phyloP scores from a whole-genome alignment of 1,140 invertebrate species.

The Heliconius nattereri region DNA sequence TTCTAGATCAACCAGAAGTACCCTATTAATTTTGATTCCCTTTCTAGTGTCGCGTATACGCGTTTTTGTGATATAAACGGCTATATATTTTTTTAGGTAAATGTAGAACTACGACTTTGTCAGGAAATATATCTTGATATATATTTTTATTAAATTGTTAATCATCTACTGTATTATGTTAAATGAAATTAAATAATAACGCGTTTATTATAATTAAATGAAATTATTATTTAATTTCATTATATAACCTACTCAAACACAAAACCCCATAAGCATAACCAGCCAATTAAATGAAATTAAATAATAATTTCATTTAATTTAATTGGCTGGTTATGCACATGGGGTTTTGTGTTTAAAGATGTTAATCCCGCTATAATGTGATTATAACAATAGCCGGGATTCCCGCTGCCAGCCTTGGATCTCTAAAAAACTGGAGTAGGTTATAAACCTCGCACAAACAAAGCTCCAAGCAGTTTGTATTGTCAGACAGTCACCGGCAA shows the following conservation, averaged over 20 bases:
- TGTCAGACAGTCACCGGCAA: slow-evolving; percentile 48
- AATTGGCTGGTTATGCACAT: neutral
- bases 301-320: neutral
- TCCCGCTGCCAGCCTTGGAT: slow-evolving; percentile 48
- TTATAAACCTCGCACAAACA: slow-evolving; percentile 61
- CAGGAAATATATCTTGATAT: no score
- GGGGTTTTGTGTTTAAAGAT: slow-evolving; percentile 9
- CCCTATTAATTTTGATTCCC: no score
- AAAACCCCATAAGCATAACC: neutral
- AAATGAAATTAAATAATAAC: no score
- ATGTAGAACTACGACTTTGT: no score
- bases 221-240: no score
- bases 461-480: slow-evolving; percentile 51
- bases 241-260: neutral
- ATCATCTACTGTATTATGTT: no score
- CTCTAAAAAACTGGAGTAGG: slow-evolving; percentile 69
- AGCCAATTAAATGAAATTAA: neutral
- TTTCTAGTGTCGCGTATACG: no score
- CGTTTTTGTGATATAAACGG: no score
- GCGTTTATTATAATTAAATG: no score
- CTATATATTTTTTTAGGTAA: no score
- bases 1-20: no score
- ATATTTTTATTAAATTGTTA: no score
- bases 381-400: slow-evolving; percentile 48
- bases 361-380: slow-evolving; percentile 28